A percentile compares a stretch with the other conserved stretches of the same genome.
phyloP scores from a whole-genome alignment of 2,113 vertebrate species.

The Zapornia atra region DNA sequence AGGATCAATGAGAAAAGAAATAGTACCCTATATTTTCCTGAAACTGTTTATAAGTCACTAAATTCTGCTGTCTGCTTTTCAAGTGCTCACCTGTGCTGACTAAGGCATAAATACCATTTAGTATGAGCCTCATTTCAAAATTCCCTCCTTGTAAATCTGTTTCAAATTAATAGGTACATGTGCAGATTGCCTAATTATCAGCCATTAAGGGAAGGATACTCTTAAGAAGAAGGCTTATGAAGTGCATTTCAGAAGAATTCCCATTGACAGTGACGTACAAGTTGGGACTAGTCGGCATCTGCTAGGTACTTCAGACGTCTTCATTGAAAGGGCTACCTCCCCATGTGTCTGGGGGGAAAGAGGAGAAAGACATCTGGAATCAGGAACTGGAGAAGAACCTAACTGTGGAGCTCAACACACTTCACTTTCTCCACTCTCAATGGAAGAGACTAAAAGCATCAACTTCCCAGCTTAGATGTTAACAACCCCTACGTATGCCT shows the following conservation, averaged over 20 bases:
- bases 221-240: not conserved
- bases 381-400: not conserved
- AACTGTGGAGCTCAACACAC: not conserved
- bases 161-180: slow-evolving; percentile 11
- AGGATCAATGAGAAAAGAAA: not conserved
- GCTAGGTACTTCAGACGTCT: not conserved
- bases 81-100: not conserved
- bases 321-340: not conserved
- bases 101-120: not conserved
- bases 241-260: not conserved
- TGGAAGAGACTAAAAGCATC: not conserved
- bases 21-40: not conserved
- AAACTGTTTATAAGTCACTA: not conserved
- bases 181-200: not conserved
- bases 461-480: not conserved
- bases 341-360: not conserved
- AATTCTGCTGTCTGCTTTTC: not conserved
- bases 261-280: not conserved
- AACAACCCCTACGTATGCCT: not conserved
- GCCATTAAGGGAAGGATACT: not conserved
- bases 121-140: slow-evolving; percentile 17
- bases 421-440: not conserved
- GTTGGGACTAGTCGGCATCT: not conserved
- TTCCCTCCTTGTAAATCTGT: not conserved
- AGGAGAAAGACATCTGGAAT: not conserved